Conservation (phyloP, 1,140 invertebrate species). For the Hydropsyche tenuis region DNA sequence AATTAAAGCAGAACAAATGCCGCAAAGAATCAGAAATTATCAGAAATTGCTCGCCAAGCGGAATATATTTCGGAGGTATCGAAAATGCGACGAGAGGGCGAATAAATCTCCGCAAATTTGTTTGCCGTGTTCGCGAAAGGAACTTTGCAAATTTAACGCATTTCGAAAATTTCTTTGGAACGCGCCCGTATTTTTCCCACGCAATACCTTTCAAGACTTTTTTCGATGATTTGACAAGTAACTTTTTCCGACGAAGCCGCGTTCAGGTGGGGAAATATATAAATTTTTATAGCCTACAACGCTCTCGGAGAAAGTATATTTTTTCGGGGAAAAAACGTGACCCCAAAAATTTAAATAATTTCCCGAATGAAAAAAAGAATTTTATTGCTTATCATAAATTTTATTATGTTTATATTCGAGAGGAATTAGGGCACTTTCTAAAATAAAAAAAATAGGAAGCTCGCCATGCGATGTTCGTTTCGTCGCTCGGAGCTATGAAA, state of each 20-base stretch:
- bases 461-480: background rate
- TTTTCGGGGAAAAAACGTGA: too few species aligned
- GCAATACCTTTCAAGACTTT: constrained; percentile 6
- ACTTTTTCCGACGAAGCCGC: background rate
- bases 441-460: too few species aligned
- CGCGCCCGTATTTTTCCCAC: constrained; percentile 5
- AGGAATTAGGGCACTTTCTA: too few species aligned
- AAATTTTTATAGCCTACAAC: too few species aligned
- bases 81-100: constrained; percentile 6
- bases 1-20: constrained; percentile 21
- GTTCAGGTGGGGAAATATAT: too few species aligned
- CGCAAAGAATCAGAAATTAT: constrained; percentile 36
- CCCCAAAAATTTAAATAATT: too few species aligned
- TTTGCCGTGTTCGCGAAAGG: constrained; percentile 19
- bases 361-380: too few species aligned
- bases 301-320: too few species aligned
- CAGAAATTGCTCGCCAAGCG: constrained; percentile 20
- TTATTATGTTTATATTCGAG: too few species aligned
- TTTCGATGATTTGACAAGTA: constrained; percentile 19
- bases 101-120: constrained; percentile 23
- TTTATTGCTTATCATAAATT: too few species aligned
- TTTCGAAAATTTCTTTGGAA: constrained; percentile 16
- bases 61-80: constrained; percentile 16
- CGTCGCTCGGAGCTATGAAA: constrained; percentile 2
- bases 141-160: constrained; percentile 29